Conservation (phyloP, 2,888 invertebrate species). For the Busseola fusca region DNA sequence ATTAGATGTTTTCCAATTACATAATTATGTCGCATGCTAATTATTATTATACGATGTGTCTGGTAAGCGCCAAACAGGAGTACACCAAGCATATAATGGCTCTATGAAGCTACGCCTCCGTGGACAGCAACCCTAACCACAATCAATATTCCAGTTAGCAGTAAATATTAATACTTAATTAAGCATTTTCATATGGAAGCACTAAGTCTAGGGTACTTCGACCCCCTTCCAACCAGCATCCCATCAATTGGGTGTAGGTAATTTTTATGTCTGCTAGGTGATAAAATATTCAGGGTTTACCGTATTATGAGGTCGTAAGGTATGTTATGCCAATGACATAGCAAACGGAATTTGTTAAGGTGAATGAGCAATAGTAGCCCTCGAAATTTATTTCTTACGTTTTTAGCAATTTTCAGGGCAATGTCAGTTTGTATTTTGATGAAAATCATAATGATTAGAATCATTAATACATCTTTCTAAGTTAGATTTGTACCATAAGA, state of each 20-base stretch:
- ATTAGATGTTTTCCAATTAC: too few relatives aligned
- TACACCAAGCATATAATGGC: not conserved
- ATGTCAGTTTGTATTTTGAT: too few relatives aligned
- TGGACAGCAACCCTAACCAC: constrained; percentile 48
- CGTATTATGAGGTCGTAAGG: constrained; percentile 8
- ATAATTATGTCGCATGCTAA: too few relatives aligned
- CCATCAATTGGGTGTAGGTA: constrained; percentile 34
- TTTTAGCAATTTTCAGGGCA: too few relatives aligned
- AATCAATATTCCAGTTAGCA: constrained; percentile 73
- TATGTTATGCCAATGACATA: not conserved
- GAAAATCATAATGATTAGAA: too few relatives aligned
- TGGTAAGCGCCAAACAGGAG: not conserved
- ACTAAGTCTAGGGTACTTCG: constrained; percentile 15
- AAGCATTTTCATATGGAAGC: constrained; percentile 70
- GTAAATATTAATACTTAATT: constrained; percentile 77
- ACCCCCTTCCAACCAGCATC: constrained; percentile 17
- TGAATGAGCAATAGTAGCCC: too few relatives aligned
- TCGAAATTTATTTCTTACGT: too few relatives aligned
- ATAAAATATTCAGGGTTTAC: constrained; percentile 30
- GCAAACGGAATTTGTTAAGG: too few relatives aligned
- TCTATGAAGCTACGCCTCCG: not conserved
- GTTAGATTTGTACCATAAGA: too few relatives aligned
- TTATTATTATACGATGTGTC: too few relatives aligned
- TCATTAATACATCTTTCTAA: too few relatives aligned
- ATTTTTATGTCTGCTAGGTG: constrained; percentile 21